A percentile compares a stretch with the other conserved stretches of the same genome.
Conservation (phyloP, 1,140 invertebrate genomes). For the Physella acuta region DNA sequence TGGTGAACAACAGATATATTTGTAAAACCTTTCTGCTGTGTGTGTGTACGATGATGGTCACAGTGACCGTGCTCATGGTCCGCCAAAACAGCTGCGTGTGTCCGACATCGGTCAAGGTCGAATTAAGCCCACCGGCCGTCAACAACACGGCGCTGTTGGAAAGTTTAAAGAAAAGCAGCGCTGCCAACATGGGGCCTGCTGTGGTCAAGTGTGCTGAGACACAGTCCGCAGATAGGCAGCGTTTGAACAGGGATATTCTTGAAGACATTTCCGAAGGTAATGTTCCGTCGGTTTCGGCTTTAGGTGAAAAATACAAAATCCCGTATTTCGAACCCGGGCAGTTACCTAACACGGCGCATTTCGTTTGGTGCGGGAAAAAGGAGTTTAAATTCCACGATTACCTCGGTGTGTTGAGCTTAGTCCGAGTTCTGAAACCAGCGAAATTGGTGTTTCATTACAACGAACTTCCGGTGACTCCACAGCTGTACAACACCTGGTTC, state of each 20-base stretch:
- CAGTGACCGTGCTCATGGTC: too few relatives aligned
- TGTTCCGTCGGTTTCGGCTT: background rate
- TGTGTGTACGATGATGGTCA: too few relatives aligned
- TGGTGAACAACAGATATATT: too few relatives aligned
- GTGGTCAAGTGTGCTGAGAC: background rate
- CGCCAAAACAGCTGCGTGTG: too few relatives aligned
- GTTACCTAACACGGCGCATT: slow-evolving; percentile 18
- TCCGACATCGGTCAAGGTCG: too few relatives aligned
- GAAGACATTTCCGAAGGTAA: background rate
- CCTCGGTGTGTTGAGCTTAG: slow-evolving; percentile 21
- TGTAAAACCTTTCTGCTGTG: too few relatives aligned
- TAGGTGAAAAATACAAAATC: background rate
- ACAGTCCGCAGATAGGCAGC: background rate
- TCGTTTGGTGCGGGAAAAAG: slow-evolving; percentile 29
- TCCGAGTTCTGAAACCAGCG: slow-evolving; percentile 14
- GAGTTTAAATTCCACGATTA: slow-evolving; percentile 27
- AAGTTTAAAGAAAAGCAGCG: too few relatives aligned
- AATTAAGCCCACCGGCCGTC: too few relatives aligned
- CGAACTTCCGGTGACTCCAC: slow-evolving; percentile 13
- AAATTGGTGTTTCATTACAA: slow-evolving; percentile 27
- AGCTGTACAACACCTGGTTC: slow-evolving; percentile 30
- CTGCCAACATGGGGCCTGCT: background rate
- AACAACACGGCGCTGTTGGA: too few relatives aligned
- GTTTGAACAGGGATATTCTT: background rate
- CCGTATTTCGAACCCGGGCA: background rate